Conservation (phyloP, 2,888 invertebrate genomes). For the Tenthredo amoena region DNA sequence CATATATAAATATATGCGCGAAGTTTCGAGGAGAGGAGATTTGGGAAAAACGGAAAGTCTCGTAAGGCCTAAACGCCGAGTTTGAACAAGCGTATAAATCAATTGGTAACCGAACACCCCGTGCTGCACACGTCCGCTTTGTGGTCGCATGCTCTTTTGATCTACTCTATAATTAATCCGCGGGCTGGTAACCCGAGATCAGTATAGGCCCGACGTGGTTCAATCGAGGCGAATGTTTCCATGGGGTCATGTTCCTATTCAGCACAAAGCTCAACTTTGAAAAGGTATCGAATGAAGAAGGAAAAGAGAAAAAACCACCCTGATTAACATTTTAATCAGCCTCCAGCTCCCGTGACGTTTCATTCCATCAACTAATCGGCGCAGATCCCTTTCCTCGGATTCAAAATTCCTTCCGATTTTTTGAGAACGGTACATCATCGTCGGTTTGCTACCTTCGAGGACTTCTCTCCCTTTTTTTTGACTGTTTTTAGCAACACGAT, state of each 20-base stretch:
- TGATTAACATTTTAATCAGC: constrained; percentile 76
- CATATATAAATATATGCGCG: no score
- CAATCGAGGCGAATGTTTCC: constrained; percentile 45
- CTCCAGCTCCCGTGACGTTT: constrained; percentile 69
- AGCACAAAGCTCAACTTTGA: constrained; percentile 71
- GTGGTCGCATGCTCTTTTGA: constrained; percentile 76
- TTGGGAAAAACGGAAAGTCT: neutral
- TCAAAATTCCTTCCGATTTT: neutral
- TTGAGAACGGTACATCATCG: no score
- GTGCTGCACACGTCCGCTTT: constrained; percentile 70
- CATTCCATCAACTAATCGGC: neutral
- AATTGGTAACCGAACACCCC: constrained; percentile 63
- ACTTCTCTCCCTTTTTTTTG: neutral
- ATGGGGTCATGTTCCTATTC: constrained; percentile 63
- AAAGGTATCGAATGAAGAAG: constrained; percentile 73
- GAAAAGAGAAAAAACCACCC: constrained; percentile 58
- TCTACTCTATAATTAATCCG: constrained; percentile 77
- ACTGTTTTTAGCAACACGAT: constrained; percentile 53
- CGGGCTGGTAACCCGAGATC: constrained; percentile 75
- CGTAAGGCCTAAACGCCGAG: neutral
- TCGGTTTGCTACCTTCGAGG: constrained; percentile 27
- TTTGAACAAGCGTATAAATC: constrained; percentile 4
- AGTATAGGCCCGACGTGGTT: constrained; percentile 63
- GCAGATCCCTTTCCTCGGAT: neutral
- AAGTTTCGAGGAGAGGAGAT: no score